These are phyloP conservation scores for Nephotettix cincticeps DNA, from an alignment of 1,140 invertebrate species.

Conservation along the genomic window DNA sequence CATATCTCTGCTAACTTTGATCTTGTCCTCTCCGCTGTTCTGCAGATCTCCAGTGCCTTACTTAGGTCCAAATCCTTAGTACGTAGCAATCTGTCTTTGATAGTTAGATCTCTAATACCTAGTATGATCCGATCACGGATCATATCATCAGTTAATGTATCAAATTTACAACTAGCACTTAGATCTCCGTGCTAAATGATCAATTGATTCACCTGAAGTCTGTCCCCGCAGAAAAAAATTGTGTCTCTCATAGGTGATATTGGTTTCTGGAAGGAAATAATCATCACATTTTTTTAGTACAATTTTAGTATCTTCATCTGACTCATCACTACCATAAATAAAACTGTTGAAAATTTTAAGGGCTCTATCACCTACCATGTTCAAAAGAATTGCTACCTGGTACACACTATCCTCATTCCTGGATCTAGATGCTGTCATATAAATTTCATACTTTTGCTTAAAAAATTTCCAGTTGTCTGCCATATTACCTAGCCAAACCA, in stretches of 20 bases:
- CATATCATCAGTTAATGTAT: neutral
- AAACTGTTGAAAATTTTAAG: neutral
- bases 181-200: neutral
- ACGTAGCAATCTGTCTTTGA: neutral
- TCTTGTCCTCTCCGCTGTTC: neutral
- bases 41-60: neutral
- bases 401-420: neutral
- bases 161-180: neutral
- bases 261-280: neutral
- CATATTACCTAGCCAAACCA: neutral
- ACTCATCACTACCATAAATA: neutral
- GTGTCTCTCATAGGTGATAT: neutral
- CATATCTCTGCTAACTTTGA: neutral
- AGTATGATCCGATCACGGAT: neutral
- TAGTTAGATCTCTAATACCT: neutral
- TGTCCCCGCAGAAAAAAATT: neutral
- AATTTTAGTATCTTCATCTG: neutral
- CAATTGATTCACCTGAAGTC: neutral
- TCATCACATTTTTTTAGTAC: neutral
- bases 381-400: neutral
- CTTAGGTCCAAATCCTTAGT: neutral
- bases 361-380: neutral
- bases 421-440: neutral
- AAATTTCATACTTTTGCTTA: slow-evolving; percentile 1
- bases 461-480: neutral